Evolutionary conservation across 2,113 vertebrate species (phyloP).

Genomic region (Ptilorrhoa leucosticta): DNA sequence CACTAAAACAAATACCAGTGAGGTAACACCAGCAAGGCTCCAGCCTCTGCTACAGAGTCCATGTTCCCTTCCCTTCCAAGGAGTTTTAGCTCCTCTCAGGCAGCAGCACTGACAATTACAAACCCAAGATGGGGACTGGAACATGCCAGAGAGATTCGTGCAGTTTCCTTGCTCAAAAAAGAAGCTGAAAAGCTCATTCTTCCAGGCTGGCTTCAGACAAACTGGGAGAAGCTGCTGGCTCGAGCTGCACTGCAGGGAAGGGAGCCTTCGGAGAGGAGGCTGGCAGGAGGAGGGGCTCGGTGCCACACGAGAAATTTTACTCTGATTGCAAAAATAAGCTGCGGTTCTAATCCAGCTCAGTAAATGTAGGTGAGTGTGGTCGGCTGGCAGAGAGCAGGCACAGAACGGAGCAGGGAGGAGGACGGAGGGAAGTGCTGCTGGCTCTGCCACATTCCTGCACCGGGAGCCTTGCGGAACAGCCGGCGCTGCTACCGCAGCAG

Average conservation of each 20-base stretch:
- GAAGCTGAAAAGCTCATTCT: constrained; percentile 24
- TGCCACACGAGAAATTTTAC: constrained; percentile 51
- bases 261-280: constrained; percentile 44
- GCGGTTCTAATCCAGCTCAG: constrained; percentile 46
- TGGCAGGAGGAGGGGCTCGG: constrained; percentile 54
- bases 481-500: constrained; percentile 61
- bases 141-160: not conserved
- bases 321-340: constrained; percentile 50
- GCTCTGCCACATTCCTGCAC: constrained; percentile 51
- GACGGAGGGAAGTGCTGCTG: not conserved
- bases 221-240: constrained; percentile 52
- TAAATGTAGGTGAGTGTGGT: not conserved
- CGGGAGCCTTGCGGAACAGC: constrained; percentile 35
- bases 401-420: not conserved
- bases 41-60: not conserved
- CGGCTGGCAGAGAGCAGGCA: not conserved
- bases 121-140: constrained; percentile 34
- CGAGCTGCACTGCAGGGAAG: constrained; percentile 66
- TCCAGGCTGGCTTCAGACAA: not conserved
- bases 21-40: not conserved
- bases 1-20: not conserved
- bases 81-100: not conserved
- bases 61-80: not conserved
- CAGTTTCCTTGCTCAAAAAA: not conserved
- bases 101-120: not conserved